Conservation (phyloP, 2,888 invertebrate genomes). For the Venusia cambrica region DNA sequence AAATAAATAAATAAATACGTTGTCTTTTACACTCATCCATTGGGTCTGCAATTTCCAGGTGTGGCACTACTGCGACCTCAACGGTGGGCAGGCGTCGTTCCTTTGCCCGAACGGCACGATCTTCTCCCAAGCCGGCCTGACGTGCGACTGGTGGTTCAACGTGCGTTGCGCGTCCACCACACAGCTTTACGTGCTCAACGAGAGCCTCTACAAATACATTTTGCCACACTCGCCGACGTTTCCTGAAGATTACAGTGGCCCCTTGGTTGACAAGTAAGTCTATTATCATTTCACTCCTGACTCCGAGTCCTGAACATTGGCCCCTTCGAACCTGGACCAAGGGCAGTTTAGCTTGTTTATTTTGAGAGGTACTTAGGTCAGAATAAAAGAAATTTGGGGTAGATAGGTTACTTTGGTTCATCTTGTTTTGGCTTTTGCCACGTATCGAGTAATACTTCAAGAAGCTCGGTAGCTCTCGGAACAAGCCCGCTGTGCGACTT, state of each 20-base stretch:
- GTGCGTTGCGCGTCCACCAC: conserved; percentile 91
- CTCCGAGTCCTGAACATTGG: too few species aligned
- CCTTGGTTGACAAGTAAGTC: conserved; percentile 90
- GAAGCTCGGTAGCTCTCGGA: too few species aligned
- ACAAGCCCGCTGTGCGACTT: too few species aligned
- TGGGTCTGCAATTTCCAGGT: conserved; percentile 75
- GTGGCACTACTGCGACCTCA: conserved; percentile 95
- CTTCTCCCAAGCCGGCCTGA: conserved; percentile 93
- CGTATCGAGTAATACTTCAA: too few species aligned
- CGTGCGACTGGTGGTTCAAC: conserved; percentile 97
- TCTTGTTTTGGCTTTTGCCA: too few species aligned
- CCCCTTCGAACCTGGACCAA: too few species aligned
- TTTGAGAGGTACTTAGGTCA: too few species aligned
- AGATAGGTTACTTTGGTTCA: too few species aligned
- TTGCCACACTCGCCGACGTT: conserved; percentile 92
- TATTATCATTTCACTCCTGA: too few species aligned
- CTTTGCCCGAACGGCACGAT: conserved; percentile 95
- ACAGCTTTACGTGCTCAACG: conserved; percentile 93
- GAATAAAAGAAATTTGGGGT: too few species aligned
- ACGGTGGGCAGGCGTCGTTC: conserved; percentile 94
- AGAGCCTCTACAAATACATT: conserved; percentile 93
- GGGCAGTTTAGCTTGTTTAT: too few species aligned
- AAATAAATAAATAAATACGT: neutral
- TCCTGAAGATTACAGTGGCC: conserved; percentile 94
- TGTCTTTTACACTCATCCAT: conserved; percentile 1